phyloP scores from a whole-genome alignment of 2,888 invertebrate genomes.

The Timema cristinae region DNA sequence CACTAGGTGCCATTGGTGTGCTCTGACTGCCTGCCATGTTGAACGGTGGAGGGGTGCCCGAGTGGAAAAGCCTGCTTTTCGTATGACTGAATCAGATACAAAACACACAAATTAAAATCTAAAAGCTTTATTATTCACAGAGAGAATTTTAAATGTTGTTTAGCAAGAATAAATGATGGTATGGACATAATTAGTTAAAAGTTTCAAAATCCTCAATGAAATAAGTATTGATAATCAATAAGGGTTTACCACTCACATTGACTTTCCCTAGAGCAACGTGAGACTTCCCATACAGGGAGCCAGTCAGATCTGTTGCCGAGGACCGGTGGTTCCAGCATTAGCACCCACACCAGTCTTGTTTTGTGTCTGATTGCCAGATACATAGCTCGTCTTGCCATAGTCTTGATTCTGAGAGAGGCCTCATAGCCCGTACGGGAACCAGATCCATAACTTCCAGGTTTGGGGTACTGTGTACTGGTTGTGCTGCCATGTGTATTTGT shows the following conservation, averaged over 20 bases:
- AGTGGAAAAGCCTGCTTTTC: slow-evolving; percentile 92
- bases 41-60: slow-evolving; percentile 88
- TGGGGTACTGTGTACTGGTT: slow-evolving; percentile 66
- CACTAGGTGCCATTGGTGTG: slow-evolving; percentile 54
- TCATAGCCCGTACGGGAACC: slow-evolving; percentile 65
- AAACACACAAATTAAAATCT: slow-evolving; percentile 24
- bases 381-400: slow-evolving; percentile 51
- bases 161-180: neutral
- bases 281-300: slow-evolving; percentile 82
- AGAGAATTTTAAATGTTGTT: neutral
- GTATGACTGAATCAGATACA: slow-evolving; percentile 65
- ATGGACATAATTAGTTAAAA: no score
- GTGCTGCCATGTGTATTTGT: slow-evolving; percentile 67
- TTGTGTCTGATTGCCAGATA: slow-evolving; percentile 46
- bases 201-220: no score
- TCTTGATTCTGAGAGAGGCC: slow-evolving; percentile 46
- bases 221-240: no score
- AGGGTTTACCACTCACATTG: slow-evolving; percentile 62
- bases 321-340: slow-evolving; percentile 37
- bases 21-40: slow-evolving; percentile 65
- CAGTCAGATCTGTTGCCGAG: slow-evolving; percentile 67
- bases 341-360: slow-evolving; percentile 47
- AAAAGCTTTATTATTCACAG: slow-evolving; percentile 12
- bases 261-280: slow-evolving; percentile 87
- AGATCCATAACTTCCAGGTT: slow-evolving; percentile 55